Evolutionary conservation across 35 echinoderm and acorn worm genomes (phyloP).

Genomic region (Lytechinus pictus): DNA sequence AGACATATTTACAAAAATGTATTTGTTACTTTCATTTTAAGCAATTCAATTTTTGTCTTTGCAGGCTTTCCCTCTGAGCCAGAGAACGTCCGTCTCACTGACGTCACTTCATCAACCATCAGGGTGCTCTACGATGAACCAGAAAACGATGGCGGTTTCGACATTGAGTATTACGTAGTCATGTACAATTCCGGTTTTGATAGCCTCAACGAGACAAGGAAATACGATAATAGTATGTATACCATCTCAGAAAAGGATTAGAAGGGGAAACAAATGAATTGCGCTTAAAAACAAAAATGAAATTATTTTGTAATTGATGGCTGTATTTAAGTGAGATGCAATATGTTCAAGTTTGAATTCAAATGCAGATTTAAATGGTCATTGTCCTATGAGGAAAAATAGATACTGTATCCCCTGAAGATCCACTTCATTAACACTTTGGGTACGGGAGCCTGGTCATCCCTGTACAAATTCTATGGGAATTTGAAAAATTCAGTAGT

Average conservation of each 20-base stretch:
- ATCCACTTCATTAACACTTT: no score
- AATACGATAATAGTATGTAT: conserved; percentile 18
- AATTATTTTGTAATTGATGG: no score
- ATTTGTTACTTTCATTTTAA: neutral
- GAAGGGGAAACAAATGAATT: no score
- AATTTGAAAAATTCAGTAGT: no score
- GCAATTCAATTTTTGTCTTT: neutral
- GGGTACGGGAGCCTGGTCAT: no score
- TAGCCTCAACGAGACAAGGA: neutral
- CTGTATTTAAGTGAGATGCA: no score
- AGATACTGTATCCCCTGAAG: no score
- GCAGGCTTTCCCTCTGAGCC: neutral
- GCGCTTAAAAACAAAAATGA: no score
- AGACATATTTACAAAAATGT: neutral
- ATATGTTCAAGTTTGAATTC: no score
- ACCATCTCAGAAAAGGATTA: neutral
- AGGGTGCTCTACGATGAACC: neutral
- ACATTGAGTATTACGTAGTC: neutral
- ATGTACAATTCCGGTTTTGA: neutral
- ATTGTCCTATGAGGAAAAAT: no score
- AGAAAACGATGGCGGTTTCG: conserved; percentile 8
- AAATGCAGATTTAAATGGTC: no score
- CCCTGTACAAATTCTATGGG: no score
- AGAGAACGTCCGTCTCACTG: neutral
- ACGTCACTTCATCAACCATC: neutral